Percentiles rank a stretch among this genome's conserved stretches.
phyloP scores from a whole-genome alignment of 1,140 invertebrate species.

The Drosophila ambigua region DNA sequence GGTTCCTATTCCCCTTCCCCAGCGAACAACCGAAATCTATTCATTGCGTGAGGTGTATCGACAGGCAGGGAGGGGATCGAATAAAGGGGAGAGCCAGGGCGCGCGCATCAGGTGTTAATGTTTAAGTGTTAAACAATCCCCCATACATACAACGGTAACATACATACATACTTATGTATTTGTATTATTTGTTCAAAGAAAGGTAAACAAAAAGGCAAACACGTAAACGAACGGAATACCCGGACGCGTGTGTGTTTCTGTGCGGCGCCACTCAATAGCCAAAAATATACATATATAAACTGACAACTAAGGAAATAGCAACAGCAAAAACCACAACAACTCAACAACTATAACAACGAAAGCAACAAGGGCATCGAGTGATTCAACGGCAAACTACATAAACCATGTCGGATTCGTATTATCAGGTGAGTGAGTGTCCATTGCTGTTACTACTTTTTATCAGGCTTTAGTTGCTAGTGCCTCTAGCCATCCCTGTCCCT shows the following conservation, averaged over 20 bases:
- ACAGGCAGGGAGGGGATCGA: conserved; percentile 49
- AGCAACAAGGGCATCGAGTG: conserved; percentile 54
- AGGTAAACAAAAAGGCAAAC: conserved; percentile 54
- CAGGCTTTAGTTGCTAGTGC: neutral
- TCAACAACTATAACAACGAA: conserved; percentile 27
- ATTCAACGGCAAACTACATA: conserved; percentile 61
- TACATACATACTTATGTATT: neutral
- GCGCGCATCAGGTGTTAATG: conserved; percentile 68
- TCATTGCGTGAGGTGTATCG: conserved; percentile 46
- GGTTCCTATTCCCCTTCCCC: conserved; percentile 43
- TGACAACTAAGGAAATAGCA: conserved; percentile 32
- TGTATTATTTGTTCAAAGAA: conserved; percentile 27
- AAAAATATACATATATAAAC: conserved; percentile 36
- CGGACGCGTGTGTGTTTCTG: conserved; percentile 45
- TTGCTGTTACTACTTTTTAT: conserved; percentile 29
- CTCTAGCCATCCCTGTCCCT: too few species aligned
- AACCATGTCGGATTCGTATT: conserved; percentile 81
- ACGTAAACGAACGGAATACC: conserved; percentile 20
- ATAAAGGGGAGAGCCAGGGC: conserved; percentile 41
- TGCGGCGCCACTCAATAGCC: conserved; percentile 57
- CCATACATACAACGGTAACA: conserved; percentile 24
- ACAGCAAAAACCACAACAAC: conserved; percentile 24
- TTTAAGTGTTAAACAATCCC: conserved; percentile 65
- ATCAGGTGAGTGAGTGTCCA: conserved; percentile 65
- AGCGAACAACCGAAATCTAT: conserved; percentile 61